Evolutionary conservation across 1,140 invertebrate species (phyloP).

Genomic region (Homalodisca vitripennis): DNA sequence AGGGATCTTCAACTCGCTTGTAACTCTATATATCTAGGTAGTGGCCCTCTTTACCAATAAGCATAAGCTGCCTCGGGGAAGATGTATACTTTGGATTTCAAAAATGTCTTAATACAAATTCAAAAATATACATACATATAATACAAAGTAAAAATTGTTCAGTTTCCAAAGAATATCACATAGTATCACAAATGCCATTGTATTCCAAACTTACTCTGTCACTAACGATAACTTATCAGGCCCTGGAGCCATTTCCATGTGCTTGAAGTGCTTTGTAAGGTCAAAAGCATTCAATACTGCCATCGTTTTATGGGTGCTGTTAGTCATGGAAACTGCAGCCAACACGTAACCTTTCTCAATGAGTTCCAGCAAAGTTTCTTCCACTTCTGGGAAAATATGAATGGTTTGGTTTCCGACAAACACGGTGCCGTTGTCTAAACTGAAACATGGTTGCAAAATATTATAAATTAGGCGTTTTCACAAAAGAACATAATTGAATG

Average conservation of each 20-base stretch:
- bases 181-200: no score
- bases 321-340: not conserved
- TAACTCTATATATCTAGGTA: no score
- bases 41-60: no score
- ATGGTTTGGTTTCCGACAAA: not conserved
- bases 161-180: no score
- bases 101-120: no score
- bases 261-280: slow-evolving; percentile 5
- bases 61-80: no score
- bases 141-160: no score
- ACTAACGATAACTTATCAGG: not conserved
- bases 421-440: not conserved
- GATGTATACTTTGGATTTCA: no score
- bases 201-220: not conserved
- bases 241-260: not conserved
- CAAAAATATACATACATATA: no score
- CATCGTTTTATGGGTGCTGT: not conserved
- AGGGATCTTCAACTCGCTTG: no score
- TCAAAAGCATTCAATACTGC: not conserved
- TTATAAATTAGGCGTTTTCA: not conserved
- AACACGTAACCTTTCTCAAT: not conserved
- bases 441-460: not conserved
- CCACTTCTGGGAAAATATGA: not conserved
- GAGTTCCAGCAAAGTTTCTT: slow-evolving; percentile 4
- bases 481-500: not conserved